phyloP scores from a whole-genome alignment of 2,797 vertebrate genomes.

The Antennarius maculatus region DNA sequence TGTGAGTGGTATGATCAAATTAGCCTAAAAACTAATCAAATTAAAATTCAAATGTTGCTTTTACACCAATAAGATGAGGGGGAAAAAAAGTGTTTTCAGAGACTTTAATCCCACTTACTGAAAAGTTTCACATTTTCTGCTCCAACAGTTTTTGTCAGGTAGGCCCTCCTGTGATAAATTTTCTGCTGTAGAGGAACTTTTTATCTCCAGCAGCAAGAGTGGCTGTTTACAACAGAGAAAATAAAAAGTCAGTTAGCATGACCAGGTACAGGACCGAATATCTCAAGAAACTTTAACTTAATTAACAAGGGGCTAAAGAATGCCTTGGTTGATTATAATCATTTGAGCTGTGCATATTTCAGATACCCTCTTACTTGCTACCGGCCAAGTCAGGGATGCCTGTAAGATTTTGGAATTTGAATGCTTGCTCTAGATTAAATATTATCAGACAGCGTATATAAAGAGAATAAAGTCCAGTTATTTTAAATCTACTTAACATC shows the following conservation, averaged over 20 bases:
- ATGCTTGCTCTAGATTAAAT: slow-evolving; percentile 11
- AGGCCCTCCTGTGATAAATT: not conserved
- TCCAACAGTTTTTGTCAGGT: not conserved
- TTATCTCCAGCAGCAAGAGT: not conserved
- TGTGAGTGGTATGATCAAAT: slow-evolving; percentile 1
- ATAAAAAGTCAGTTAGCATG: not conserved
- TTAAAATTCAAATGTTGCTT: too few relatives aligned
- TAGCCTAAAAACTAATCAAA: not conserved
- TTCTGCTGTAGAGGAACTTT: not conserved
- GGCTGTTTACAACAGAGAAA: not conserved
- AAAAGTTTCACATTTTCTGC: slow-evolving; percentile 6
- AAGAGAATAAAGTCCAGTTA: not conserved
- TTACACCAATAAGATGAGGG: not conserved
- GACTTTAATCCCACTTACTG: slow-evolving; percentile 6
- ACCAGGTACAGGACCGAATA: not conserved
- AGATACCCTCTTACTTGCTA: not conserved
- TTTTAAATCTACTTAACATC: slow-evolving; percentile 7
- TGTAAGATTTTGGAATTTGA: slow-evolving; percentile 42
- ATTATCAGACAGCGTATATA: slow-evolving; percentile 27
- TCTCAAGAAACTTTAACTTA: not conserved
- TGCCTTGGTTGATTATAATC: not conserved
- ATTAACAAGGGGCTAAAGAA: not conserved
- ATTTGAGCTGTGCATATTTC: slow-evolving; percentile 9
- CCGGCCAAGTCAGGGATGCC: not conserved
- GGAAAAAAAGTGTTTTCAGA: not conserved